These are phyloP conservation scores for Corella eumyota DNA, from an alignment of 23 tunicate genomes.

Conservation along the genomic window DNA sequence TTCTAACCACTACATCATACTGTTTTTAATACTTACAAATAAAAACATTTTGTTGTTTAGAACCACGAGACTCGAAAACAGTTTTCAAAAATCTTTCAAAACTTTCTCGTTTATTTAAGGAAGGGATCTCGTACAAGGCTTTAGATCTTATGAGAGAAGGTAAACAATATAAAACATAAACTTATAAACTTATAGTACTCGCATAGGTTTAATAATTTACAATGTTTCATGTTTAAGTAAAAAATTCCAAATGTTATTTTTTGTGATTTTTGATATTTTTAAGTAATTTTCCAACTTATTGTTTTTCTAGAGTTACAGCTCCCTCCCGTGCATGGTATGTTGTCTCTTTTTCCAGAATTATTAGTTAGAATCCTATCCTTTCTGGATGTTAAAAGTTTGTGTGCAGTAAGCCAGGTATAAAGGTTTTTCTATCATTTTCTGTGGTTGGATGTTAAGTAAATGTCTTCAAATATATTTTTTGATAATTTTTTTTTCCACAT, in stretches of 20 bases:
- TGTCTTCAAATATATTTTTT: no score
- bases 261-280: no score
- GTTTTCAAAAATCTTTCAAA: conserved; percentile 46
- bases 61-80: conserved; percentile 12
- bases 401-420: conserved; percentile 29
- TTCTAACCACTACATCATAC: no score
- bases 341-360: conserved; percentile 69
- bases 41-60: no score
- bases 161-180: neutral
- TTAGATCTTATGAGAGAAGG: conserved; percentile 68
- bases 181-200: no score
- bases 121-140: conserved; percentile 51
- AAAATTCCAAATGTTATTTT: no score
- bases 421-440: neutral
- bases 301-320: conserved; percentile 29
- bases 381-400: conserved; percentile 30
- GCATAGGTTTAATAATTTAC: no score
- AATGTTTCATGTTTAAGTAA: no score
- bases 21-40: no score
- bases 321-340: conserved; percentile 74
- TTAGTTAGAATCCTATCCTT: conserved; percentile 22
- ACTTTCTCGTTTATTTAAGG: conserved; percentile 38
- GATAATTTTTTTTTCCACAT: no score
- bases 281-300: no score
- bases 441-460: no score